These are phyloP conservation scores for Hycleus cichorii DNA, from an alignment of 1,140 invertebrate genomes.

Conservation along the genomic window DNA sequence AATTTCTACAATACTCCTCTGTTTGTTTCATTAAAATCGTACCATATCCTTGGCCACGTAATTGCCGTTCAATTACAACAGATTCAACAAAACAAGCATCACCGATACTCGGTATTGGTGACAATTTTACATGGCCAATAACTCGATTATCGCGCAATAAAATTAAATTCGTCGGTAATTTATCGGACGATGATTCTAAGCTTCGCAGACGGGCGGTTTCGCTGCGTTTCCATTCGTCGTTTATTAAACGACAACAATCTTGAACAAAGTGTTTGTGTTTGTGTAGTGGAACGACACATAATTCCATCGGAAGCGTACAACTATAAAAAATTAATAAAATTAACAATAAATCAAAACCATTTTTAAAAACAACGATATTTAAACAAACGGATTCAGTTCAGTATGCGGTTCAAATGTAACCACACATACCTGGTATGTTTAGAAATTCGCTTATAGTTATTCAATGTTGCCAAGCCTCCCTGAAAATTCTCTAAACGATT, in stretches of 20 bases:
- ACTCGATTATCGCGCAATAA: slow-evolving; percentile 52
- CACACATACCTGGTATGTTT: too few species aligned
- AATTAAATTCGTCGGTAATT: slow-evolving; percentile 63
- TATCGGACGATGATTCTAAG: slow-evolving; percentile 59
- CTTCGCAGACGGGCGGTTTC: slow-evolving; percentile 65
- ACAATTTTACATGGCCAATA: slow-evolving; percentile 69
- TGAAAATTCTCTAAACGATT: too few species aligned
- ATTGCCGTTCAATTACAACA: slow-evolving; percentile 61
- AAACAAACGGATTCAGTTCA: too few species aligned
- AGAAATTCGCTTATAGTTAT: too few species aligned
- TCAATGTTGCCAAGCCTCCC: too few species aligned
- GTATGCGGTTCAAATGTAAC: too few species aligned
- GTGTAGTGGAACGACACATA: slow-evolving; percentile 56
- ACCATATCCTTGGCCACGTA: slow-evolving; percentile 65
- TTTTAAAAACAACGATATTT: too few species aligned
- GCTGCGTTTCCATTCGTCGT: slow-evolving; percentile 73
- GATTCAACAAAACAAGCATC: slow-evolving; percentile 68
- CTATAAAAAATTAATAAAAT: neutral
- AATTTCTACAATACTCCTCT: slow-evolving; percentile 59
- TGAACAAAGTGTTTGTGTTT: slow-evolving; percentile 57
- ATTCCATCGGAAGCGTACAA: slow-evolving; percentile 2
- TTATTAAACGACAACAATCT: slow-evolving; percentile 64
- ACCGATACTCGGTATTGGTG: slow-evolving; percentile 54
- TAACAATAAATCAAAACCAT: neutral
- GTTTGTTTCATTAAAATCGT: slow-evolving; percentile 59